Conservation (phyloP, 2,113 vertebrate genomes). For the Tyrannus savana region DNA sequence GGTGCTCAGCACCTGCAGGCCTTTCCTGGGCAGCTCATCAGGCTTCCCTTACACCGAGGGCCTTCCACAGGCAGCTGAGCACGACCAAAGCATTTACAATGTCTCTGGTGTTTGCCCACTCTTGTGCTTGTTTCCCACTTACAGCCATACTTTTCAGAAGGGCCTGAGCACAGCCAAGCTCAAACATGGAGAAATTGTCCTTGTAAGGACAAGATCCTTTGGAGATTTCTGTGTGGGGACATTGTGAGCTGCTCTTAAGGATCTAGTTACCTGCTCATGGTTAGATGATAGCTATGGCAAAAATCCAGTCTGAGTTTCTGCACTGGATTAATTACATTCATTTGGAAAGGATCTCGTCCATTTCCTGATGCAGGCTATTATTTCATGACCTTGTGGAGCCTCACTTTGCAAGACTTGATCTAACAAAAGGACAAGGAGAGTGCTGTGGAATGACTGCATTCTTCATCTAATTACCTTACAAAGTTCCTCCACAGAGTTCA, state of each 20-base stretch:
- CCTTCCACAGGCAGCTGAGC: neutral
- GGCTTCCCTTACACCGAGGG: neutral
- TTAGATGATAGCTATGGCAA: neutral
- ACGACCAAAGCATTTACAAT: neutral
- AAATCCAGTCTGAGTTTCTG: slow-evolving; percentile 7
- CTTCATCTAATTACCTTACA: neutral
- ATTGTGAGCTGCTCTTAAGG: neutral
- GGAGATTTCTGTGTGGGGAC: neutral
- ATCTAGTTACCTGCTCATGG: neutral
- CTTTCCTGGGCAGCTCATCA: neutral
- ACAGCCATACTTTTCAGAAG: neutral
- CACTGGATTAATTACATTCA: slow-evolving; percentile 17
- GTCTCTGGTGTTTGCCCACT: neutral
- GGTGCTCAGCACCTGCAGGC: neutral
- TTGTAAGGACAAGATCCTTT: neutral
- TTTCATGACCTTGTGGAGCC: slow-evolving; percentile 23
- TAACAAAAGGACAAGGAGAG: neutral
- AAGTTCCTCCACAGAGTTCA: neutral
- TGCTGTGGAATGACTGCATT: neutral
- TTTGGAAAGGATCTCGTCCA: slow-evolving; percentile 8
- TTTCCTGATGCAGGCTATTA: slow-evolving; percentile 1
- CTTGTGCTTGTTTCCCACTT: neutral
- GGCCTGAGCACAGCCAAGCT: neutral
- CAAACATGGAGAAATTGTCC: neutral
- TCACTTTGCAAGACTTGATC: neutral